A percentile compares a stretch with the other conserved stretches of the same genome.
Conservation (phyloP, 2,113 vertebrate genomes). For the Probosciger aterrimus region DNA sequence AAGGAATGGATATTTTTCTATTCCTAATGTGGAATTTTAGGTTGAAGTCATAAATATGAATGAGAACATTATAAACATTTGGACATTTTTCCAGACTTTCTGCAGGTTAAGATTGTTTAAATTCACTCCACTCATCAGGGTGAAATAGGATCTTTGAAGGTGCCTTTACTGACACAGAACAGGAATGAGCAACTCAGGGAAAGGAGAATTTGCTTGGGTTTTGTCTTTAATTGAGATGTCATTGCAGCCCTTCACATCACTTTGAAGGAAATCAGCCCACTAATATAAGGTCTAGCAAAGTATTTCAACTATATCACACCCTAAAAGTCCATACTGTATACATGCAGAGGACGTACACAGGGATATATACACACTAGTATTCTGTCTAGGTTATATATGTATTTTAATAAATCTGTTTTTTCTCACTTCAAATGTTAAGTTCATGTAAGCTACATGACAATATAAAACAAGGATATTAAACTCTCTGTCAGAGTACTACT, state of each 20-base stretch:
- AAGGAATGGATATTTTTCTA: neutral
- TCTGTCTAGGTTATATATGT: neutral
- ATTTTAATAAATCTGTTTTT: neutral
- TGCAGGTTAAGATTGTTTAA: neutral
- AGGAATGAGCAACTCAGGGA: fast-evolving
- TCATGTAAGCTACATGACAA: neutral
- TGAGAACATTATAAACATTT: neutral
- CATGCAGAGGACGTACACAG: neutral
- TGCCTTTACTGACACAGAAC: neutral
- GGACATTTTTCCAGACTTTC: neutral
- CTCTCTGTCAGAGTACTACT: neutral
- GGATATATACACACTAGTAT: neutral
- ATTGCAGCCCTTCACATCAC: neutral
- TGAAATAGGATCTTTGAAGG: neutral
- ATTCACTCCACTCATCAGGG: neutral
- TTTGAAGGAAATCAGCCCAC: neutral
- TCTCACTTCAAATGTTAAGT: neutral
- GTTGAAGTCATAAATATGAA: neutral
- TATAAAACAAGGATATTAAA: neutral
- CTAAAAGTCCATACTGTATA: neutral
- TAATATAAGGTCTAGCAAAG: neutral
- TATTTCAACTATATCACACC: neutral
- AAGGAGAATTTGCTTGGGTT: fast-evolving
- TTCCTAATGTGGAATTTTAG: neutral
- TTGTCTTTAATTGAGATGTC: neutral